Percentiles rank a stretch among this genome's conserved stretches.
Evolutionary conservation across 2,113 vertebrate species (phyloP).

Genomic region (Xenus cinereus): DNA sequence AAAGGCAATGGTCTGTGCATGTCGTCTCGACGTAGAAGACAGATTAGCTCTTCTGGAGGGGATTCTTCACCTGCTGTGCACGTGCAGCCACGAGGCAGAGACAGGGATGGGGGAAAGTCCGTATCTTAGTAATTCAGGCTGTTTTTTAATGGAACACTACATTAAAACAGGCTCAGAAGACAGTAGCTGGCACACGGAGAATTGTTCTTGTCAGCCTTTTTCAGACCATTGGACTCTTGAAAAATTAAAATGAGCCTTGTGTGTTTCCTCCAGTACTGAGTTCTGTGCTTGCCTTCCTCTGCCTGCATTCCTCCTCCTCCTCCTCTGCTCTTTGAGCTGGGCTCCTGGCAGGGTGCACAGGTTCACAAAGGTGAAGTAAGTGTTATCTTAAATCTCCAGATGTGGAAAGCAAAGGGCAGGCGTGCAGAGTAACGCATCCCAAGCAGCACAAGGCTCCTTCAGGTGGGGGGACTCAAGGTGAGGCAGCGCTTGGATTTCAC

Average conservation of each 20-base stretch:
- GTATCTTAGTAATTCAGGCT: not conserved
- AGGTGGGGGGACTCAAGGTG: not conserved
- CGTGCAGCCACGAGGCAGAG: not conserved
- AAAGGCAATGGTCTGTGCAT: not conserved
- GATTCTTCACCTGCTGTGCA: not conserved
- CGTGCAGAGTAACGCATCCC: accelerated
- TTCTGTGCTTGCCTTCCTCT: not conserved
- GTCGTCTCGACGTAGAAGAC: accelerated
- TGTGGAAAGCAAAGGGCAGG: not conserved
- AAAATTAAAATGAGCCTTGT: not conserved
- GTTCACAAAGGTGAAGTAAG: not conserved
- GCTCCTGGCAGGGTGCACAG: not conserved
- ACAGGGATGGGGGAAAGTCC: not conserved
- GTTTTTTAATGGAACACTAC: not conserved
- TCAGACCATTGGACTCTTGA: not conserved
- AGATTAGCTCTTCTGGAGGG: not conserved
- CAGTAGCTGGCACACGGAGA: not conserved
- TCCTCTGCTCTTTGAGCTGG: not conserved
- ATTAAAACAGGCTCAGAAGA: not conserved
- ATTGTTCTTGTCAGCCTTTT: not conserved
- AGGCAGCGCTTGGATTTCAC: not conserved
- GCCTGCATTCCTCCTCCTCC: not conserved
- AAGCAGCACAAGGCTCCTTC: not conserved
- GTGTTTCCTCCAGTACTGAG: not conserved
- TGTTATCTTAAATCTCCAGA: not conserved